Conservation (phyloP, 1,140 invertebrate genomes). For the Conus betulinus region DNA sequence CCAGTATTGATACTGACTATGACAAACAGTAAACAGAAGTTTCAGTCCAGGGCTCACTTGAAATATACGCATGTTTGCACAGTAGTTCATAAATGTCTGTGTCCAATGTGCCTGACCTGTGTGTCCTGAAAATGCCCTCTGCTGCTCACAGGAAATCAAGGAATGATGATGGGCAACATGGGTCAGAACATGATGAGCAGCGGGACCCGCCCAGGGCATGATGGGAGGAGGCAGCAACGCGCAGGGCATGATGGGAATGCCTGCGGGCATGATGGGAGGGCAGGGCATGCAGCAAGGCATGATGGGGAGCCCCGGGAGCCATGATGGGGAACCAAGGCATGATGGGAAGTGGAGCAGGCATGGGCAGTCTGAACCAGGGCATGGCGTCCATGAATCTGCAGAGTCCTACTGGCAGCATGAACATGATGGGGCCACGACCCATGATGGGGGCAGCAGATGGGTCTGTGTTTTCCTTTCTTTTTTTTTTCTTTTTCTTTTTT, state of each 20-base stretch:
- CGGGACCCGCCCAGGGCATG: not conserved
- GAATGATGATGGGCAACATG: slow-evolving; percentile 4
- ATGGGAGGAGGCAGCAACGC: not conserved
- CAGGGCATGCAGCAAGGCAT: slow-evolving; percentile 9
- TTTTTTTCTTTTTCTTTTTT: no score
- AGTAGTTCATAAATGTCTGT: no score
- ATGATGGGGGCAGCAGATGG: slow-evolving; percentile 31
- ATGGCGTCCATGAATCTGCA: slow-evolving; percentile 58
- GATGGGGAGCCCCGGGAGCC: not conserved
- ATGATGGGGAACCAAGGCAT: slow-evolving; percentile 49
- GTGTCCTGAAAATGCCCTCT: not conserved
- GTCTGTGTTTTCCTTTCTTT: not conserved
- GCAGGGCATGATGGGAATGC: slow-evolving; percentile 20
- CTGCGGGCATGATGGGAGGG: slow-evolving; percentile 32
- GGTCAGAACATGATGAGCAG: not conserved
- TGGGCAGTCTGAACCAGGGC: slow-evolving; percentile 47
- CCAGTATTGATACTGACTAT: no score
- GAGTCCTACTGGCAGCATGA: slow-evolving; percentile 39
- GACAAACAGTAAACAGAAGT: no score
- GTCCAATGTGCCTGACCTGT: no score
- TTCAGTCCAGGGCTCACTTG: no score
- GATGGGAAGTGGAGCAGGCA: not conserved
- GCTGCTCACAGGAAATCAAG: not conserved
- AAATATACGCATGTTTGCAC: no score
- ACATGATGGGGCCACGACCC: slow-evolving; percentile 47